Conservation (phyloP, 2,888 invertebrate genomes). For the Pandemis heparana region DNA sequence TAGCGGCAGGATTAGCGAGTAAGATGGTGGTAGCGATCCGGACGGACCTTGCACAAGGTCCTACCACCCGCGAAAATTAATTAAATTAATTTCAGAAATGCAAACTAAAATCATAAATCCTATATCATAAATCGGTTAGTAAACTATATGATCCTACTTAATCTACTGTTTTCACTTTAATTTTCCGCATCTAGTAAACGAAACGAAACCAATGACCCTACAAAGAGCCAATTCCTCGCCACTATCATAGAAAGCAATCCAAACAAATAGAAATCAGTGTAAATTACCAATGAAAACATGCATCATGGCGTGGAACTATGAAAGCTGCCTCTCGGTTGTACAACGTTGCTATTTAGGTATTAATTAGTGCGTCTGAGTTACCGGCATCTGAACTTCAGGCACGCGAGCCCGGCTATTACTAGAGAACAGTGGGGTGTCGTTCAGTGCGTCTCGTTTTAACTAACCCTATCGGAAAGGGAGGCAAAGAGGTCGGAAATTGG, state of each 20-base stretch:
- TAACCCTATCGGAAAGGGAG: background rate
- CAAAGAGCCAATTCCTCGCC: background rate
- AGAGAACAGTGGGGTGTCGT: background rate
- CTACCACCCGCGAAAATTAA: too few species aligned
- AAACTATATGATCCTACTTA: too few species aligned
- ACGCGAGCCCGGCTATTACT: constrained; percentile 52
- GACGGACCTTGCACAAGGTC: too few species aligned
- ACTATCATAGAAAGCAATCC: constrained; percentile 6
- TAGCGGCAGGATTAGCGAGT: too few species aligned
- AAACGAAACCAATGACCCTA: background rate
- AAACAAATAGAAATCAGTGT: constrained; percentile 33
- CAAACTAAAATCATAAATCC: background rate
- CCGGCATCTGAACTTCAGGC: constrained; percentile 59
- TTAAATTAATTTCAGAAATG: background rate
- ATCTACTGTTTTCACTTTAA: background rate
- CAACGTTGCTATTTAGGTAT: constrained; percentile 66
- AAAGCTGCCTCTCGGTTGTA: constrained; percentile 44
- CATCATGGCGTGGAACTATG: constrained; percentile 33
- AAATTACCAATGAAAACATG: constrained; percentile 31
- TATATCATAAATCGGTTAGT: too few species aligned
- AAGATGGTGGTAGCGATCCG: too few species aligned
- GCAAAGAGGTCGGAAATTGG: background rate
- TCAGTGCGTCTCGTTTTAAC: background rate
- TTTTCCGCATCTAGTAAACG: background rate
- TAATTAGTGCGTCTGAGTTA: constrained; percentile 65